Evolutionary conservation across 2,888 invertebrate species (phyloP).

Genomic region (Cylindroiulus punctatus): DNA sequence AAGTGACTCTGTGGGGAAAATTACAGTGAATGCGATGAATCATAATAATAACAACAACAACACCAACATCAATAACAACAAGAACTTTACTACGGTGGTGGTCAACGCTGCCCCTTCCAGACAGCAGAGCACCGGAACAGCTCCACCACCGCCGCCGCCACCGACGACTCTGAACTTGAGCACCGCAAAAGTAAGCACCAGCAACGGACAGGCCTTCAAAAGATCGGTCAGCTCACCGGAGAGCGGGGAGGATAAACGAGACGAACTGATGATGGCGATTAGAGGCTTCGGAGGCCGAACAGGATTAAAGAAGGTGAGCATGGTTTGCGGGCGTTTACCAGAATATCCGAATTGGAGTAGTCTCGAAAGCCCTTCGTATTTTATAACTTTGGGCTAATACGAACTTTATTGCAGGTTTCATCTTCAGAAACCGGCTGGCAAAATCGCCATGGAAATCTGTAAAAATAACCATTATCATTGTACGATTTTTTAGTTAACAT

Average conservation of each 20-base stretch:
- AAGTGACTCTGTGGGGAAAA: neutral
- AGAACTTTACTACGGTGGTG: neutral
- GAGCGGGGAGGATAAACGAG: conserved; percentile 71
- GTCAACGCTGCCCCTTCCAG: neutral
- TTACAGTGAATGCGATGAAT: neutral
- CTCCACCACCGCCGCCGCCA: conserved; percentile 52
- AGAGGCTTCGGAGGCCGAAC: conserved; percentile 73
- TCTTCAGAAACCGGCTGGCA: conserved; percentile 56
- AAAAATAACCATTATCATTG: neutral
- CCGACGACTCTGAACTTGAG: neutral
- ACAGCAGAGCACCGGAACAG: neutral
- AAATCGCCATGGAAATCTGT: conserved; percentile 52
- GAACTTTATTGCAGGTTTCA: conserved; percentile 53
- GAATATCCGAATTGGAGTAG: neutral
- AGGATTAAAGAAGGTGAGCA: conserved; percentile 56
- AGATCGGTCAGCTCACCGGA: neutral
- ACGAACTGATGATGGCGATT: conserved; percentile 77
- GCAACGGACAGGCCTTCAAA: conserved; percentile 6
- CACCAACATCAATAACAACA: neutral
- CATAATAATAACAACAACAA: conserved; percentile 24
- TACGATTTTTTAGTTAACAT: neutral
- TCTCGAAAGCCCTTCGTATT: neutral
- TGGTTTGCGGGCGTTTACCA: neutral
- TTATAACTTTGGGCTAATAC: neutral
- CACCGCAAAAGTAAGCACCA: neutral